These are phyloP conservation scores for Haemorhous mexicanus DNA, from an alignment of 2,113 vertebrate genomes.

Conservation along the genomic window DNA sequence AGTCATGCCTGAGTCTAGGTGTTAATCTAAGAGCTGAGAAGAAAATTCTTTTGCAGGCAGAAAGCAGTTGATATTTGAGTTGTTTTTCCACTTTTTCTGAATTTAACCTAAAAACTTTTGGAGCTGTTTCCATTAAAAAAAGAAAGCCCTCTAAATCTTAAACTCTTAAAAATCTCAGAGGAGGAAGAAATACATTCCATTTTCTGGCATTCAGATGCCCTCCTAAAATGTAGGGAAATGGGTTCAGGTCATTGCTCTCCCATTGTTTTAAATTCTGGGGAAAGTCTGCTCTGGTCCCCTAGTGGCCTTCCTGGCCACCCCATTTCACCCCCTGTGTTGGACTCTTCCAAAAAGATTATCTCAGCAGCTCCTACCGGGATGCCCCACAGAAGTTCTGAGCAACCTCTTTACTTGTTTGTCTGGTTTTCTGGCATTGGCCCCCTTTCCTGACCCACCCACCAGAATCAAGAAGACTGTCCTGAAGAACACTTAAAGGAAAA, in stretches of 20 bases:
- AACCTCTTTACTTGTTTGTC: neutral
- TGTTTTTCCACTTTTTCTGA: neutral
- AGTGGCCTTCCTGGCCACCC: neutral
- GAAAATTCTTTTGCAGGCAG: neutral
- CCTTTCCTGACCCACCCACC: neutral
- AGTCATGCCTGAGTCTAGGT: neutral
- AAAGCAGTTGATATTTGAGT: neutral
- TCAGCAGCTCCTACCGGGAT: neutral
- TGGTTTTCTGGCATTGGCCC: neutral
- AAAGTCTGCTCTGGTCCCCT: neutral
- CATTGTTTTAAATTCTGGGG: neutral
- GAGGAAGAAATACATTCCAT: neutral
- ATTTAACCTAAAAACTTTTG: neutral
- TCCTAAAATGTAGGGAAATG: neutral
- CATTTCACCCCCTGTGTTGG: neutral
- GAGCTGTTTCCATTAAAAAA: neutral
- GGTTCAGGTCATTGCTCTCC: neutral
- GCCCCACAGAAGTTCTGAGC: fast-evolving
- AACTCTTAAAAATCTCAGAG: neutral
- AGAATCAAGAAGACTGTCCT: fast-evolving
- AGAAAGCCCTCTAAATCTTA: neutral
- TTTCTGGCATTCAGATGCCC: neutral
- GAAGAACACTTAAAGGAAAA: neutral
- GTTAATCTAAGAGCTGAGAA: neutral
- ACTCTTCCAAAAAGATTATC: neutral